Percentiles rank a stretch among this genome's conserved stretches.
These are phyloP conservation scores for Oriolus oriolus DNA, from an alignment of 2,113 vertebrate genomes.

Conservation along the genomic window DNA sequence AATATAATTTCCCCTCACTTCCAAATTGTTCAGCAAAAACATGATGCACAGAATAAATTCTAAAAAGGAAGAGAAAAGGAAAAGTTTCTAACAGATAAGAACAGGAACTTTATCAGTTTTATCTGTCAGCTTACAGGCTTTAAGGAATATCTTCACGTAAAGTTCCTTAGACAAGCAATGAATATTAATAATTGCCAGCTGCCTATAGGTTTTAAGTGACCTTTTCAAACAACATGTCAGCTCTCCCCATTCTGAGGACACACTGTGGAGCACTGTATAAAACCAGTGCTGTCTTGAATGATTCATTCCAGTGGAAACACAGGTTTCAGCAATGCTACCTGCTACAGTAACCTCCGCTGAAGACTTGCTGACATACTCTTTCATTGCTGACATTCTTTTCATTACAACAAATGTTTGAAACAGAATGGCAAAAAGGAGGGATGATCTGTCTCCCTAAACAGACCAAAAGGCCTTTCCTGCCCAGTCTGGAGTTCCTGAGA, in stretches of 20 bases:
- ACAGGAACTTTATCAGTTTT: conserved; percentile 49
- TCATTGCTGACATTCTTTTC: no score
- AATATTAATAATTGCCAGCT: conserved; percentile 71
- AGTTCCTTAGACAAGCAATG: conserved; percentile 61
- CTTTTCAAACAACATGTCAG: conserved; percentile 67
- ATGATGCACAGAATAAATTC: not conserved
- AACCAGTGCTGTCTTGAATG: conserved; percentile 22
- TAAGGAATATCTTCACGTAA: conserved; percentile 42
- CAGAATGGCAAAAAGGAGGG: not conserved
- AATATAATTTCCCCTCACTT: conserved; percentile 50
- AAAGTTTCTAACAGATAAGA: conserved; percentile 8
- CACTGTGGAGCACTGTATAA: conserved; percentile 21
- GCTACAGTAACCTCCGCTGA: conserved; percentile 44
- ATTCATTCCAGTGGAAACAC: conserved; percentile 34
- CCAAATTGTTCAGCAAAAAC: conserved; percentile 39
- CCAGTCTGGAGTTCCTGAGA: not conserved
- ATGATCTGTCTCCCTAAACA: not conserved
- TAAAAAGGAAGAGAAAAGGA: not conserved
- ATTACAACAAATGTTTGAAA: no score
- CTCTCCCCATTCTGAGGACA: not conserved
- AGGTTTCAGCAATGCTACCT: conserved; percentile 12
- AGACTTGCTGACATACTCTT: not conserved
- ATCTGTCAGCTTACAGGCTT: conserved; percentile 50
- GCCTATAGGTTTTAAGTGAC: conserved; percentile 60
- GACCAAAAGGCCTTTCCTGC: not conserved